Base-by-base conservation (phyloP, 2,113 vertebrate genomes). In the Gallinago paraguaiae region DNA sequence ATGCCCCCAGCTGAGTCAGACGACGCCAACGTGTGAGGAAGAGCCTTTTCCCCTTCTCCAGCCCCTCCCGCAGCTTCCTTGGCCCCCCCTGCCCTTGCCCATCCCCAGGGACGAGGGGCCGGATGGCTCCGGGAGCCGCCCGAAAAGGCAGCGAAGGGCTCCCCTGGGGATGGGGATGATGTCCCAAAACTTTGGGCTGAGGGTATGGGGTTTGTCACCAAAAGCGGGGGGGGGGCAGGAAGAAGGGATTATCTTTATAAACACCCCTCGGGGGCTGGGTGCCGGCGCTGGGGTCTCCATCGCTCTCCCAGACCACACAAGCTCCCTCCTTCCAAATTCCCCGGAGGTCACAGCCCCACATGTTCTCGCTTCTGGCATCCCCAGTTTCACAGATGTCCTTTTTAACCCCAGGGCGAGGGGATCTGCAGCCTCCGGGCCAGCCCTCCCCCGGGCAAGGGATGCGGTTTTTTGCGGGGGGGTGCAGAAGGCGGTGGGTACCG, bases 51-150 rank as follows among this genome's bases (percentile, higher is more conserved):
- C 41, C 41, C 41, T 43, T 43, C 60, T 1, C 22, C 50, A 1
- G 25, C 48, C 1, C 1, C 50, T 72, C 2, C 0, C 15, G 19
- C 28, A n/a, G 71, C 48, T 6, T 31, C 28, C 0, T 15, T 30
- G n/a, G 43, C 51, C 45, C 45, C 10, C 0, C 39, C 39, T 6
- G 9, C 9, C 37, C 20, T 24, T 39, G 11, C 12, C 50, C 18
- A 46, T 19, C 50, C 39, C 59, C 14, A 31, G 50, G 53, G 9
- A 51, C 50, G 25, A 51, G 50, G 50, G 13, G 23, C 51, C 20
- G 33, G 39, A 4, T 4, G 11, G 39, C 25, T 59, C 14, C 45
- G 53, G 51, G 57, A 76, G 43, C 51, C 60, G 63, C 90, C 45
- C 5, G 2, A 50, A 80, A 24, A 4, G 16, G 5, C 13, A 17